Conservation (phyloP, 2,113 vertebrate species). For the Zosterops lateralis region DNA sequence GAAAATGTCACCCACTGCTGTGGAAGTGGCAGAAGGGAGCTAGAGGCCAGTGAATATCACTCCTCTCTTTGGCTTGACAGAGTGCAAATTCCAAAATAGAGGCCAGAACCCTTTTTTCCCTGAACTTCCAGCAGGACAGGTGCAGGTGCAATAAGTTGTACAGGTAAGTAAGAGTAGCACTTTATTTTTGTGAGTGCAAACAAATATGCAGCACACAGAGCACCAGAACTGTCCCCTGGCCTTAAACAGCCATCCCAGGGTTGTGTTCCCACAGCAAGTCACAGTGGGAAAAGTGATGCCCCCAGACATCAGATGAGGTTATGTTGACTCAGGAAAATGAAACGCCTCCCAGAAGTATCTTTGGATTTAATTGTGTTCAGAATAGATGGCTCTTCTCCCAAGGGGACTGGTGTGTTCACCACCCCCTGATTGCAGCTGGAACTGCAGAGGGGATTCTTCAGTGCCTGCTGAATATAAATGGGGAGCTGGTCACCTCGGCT, state of each 20-base stretch:
- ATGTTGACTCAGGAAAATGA: background rate
- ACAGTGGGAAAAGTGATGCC: background rate
- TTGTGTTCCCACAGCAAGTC: background rate
- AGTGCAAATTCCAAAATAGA: background rate
- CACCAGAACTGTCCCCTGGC: background rate
- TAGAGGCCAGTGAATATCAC: background rate
- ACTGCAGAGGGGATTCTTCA: background rate
- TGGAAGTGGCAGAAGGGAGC: background rate
- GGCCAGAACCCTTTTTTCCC: background rate
- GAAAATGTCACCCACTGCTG: background rate
- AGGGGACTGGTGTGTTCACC: background rate
- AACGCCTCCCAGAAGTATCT: background rate
- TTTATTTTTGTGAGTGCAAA: background rate
- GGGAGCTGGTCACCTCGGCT: background rate
- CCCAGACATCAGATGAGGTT: background rate
- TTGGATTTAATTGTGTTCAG: conserved; percentile 9
- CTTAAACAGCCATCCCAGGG: background rate
- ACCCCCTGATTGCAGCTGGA: background rate
- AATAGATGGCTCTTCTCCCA: background rate
- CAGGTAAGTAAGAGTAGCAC: background rate
- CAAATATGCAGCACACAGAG: background rate
- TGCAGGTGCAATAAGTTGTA: background rate
- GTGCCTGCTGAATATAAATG: background rate
- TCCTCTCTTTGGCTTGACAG: background rate
- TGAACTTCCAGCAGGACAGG: background rate